Percentiles rank a stretch among this genome's conserved stretches.
Evolutionary conservation across 2,113 vertebrate genomes (phyloP).

Genomic region (Crotophaga sulcirostris): DNA sequence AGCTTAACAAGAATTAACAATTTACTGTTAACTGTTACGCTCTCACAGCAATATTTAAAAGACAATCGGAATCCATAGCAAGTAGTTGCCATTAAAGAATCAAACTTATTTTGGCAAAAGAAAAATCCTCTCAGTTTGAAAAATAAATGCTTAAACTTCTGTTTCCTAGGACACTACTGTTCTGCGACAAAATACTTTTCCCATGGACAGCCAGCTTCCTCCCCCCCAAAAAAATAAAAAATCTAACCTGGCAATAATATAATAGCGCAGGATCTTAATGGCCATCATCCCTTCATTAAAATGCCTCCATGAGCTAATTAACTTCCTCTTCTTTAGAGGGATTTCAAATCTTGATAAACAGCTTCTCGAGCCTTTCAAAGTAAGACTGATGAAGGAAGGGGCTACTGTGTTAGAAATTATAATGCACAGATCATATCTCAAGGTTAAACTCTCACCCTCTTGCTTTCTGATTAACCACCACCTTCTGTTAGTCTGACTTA

Average conservation of each 20-base stretch:
- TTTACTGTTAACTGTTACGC: background rate
- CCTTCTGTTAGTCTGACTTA: background rate
- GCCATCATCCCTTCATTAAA: background rate
- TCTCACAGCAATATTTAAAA: background rate
- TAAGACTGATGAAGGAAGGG: background rate
- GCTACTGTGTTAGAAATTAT: background rate
- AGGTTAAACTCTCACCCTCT: constrained; percentile 4
- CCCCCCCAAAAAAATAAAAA: background rate
- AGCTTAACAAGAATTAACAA: background rate
- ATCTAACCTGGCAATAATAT: background rate
- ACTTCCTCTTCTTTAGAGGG: background rate
- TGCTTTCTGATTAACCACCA: background rate
- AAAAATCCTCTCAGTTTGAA: background rate
- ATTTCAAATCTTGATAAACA: background rate
- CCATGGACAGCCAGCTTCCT: background rate
- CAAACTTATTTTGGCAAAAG: background rate
- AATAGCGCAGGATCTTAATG: background rate
- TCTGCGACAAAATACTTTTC: background rate
- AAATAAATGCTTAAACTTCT: background rate
- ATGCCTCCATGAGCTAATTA: background rate
- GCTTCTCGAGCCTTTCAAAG: background rate
- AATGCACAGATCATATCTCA: background rate
- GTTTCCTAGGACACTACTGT: background rate
- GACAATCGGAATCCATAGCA: background rate
- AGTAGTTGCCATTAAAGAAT: background rate